phyloP scores from a whole-genome alignment of 2,888 invertebrate genomes.

The Dyspetes luteomarginatus region DNA sequence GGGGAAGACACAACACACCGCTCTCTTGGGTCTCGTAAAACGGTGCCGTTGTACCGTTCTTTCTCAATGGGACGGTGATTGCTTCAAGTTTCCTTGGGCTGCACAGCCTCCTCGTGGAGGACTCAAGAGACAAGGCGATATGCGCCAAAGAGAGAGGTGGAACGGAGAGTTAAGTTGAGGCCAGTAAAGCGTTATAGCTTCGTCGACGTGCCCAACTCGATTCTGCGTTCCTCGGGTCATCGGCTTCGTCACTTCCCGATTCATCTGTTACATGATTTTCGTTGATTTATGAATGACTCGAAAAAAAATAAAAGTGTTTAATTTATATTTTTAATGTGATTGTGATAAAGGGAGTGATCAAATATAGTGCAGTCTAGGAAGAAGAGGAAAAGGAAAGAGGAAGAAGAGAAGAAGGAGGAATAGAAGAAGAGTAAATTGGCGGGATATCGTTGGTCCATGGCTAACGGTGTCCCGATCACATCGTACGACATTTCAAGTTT shows the following conservation, averaged over 20 bases:
- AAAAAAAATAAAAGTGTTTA: constrained; percentile 2
- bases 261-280: constrained; percentile 15
- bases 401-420: background rate
- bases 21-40: constrained; percentile 75
- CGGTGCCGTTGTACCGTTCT: constrained; percentile 85
- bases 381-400: background rate
- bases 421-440: background rate
- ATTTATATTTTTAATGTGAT: constrained; percentile 27
- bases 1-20: constrained; percentile 50
- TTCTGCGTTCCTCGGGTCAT: constrained; percentile 39
- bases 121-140: constrained; percentile 29
- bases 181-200: constrained; percentile 46
- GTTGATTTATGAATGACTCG: constrained; percentile 12
- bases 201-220: constrained; percentile 46
- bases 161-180: constrained; percentile 32
- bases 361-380: constrained; percentile 5
- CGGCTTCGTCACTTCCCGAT: constrained; percentile 21
- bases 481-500: background rate
- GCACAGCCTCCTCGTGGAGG: constrained; percentile 55
- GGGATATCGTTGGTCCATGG: constrained; percentile 33
- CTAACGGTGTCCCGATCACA: constrained; percentile 23
- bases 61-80: constrained; percentile 82
- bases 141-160: constrained; percentile 50
- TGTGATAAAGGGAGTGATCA: constrained; percentile 3
- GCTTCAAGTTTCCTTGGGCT: constrained; percentile 74